Evolutionary conservation across 2,888 invertebrate species (phyloP), one percentile per base, ranked within the genome.

Genomic region (Acrobeloides nanus): DNA sequence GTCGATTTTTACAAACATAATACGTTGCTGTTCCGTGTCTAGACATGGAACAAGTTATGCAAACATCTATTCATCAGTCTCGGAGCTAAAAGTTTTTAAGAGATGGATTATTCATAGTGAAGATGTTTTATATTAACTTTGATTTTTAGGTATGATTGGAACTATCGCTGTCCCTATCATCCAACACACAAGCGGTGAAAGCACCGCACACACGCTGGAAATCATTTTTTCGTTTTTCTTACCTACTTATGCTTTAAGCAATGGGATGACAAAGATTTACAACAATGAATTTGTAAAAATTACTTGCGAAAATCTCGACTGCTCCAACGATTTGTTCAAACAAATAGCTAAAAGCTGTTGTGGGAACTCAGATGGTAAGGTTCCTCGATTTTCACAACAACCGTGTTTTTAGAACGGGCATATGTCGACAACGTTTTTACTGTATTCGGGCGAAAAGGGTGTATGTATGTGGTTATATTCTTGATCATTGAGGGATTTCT

Each of bases 161-260:
- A 49, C 60, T 6, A 67, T 67, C 38, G 64, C 67, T 10, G 55
- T 64, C n/a, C 66, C 67, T 7, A 67, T 67, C 35, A 60, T 67
- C 40, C 33, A 25, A 6, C 62, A 64, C 39, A 63, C 64, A 1
- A 51, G 57, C 1, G 31, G 37, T 27, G 32, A 34, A 10, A 49
- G 53, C 37, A 35, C 21, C 3, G 56, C 58, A 25, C 45, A 57
- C 40, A 40, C 35, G 3, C 47, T 47, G 48, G 59, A 60, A 17
- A 26, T 50, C 17, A 33, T 60, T 27, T 48, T 57, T 31, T 57
- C 59, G 15, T 47, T 46, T 27, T 15, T 57, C 34, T 60, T 59
- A 32, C 61, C 57, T 7, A 45, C 53, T n/a, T 59, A 48, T 49
- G 60, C 46, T 45, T 43, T 59, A 27, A 37, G 37, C 35, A 57